These are phyloP conservation scores for Stichopus chloronotus DNA, from an alignment of 35 echinoderm and acorn worm species.

Conservation along the genomic window DNA sequence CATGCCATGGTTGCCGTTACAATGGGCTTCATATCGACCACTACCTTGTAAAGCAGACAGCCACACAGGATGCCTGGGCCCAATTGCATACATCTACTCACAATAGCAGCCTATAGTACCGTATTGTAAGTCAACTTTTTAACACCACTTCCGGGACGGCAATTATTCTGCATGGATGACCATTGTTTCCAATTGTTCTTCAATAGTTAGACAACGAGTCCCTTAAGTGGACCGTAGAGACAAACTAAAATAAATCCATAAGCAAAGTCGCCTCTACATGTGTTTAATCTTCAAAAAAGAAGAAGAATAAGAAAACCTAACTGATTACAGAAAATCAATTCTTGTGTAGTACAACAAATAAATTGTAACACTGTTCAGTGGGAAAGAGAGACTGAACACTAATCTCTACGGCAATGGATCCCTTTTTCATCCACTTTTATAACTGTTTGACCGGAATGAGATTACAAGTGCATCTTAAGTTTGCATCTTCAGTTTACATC, in stretches of 20 bases:
- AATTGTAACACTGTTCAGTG: background rate
- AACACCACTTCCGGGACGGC: background rate
- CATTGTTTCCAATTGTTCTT: background rate
- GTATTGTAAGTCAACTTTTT: background rate
- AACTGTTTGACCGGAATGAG: background rate
- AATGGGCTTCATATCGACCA: background rate
- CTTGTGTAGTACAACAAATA: background rate
- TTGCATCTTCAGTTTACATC: background rate
- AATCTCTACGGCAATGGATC: background rate
- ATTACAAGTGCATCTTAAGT: background rate
- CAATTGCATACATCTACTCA: too few species aligned
- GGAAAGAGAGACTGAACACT: background rate
- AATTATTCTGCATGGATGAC: background rate
- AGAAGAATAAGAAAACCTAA: too few species aligned
- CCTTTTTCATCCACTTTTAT: background rate
- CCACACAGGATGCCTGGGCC: too few species aligned
- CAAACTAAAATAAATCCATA: background rate
- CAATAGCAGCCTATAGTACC: too few species aligned
- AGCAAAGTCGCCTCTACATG: background rate
- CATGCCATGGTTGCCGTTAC: background rate
- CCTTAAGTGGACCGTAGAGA: background rate
- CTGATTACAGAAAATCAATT: background rate
- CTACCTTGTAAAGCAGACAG: background rate
- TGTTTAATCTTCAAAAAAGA: background rate
- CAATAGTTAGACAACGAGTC: background rate